Evolutionary conservation across 1,140 invertebrate genomes (phyloP), one percentile per base, ranked within the genome.

Genomic region (Aplysia californica): DNA sequence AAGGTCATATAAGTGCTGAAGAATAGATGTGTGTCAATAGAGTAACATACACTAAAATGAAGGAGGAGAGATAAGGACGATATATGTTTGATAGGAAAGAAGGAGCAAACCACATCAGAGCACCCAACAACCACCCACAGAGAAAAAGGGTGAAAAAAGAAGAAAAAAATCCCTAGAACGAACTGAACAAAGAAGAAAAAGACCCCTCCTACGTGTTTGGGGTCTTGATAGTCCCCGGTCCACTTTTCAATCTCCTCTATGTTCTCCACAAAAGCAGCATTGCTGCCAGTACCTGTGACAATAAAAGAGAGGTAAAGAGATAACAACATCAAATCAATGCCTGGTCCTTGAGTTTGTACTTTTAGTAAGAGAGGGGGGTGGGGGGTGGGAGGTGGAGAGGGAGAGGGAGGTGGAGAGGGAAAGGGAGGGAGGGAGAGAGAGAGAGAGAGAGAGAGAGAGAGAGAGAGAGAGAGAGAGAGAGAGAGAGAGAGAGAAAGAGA

Each of bases 191-290:
- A 68, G 29, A 39, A 26, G 20, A 5, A 20, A 23, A 55, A 50
- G 2, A n/a, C n/a, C n/a, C 23, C 20, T 29, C 65, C 55, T 75
- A 80, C 79, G 35, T 80, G 76, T 74, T 68, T 78, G 20, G 79
- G 79, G 15, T 78, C 74, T 31, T 76, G 55, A 31, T 29, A n/a
- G 38, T 80, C 79, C 5, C 79, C 79, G 21, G 68, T 78, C 84
- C 84, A 86, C 75, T 84, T 87, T 35, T 88, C 93, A 15, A 93
- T 93, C 80, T 94, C 94, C 65, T 92, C 90, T 39, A 94, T 92
- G 85, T 94, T 94, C 86, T 99, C 98, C 29, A 99, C 95, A 88
- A 99, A 99, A 85, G 97, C 98, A 0, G 97, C 96, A 90, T 99
- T 99, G 78, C 94, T 96, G 15, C 97, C 97, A 4, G 97, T 99